Evolutionary conservation across 2,888 invertebrate genomes (phyloP), one percentile per base, ranked within the genome.

Genomic region (Nemotelus pantherinus): DNA sequence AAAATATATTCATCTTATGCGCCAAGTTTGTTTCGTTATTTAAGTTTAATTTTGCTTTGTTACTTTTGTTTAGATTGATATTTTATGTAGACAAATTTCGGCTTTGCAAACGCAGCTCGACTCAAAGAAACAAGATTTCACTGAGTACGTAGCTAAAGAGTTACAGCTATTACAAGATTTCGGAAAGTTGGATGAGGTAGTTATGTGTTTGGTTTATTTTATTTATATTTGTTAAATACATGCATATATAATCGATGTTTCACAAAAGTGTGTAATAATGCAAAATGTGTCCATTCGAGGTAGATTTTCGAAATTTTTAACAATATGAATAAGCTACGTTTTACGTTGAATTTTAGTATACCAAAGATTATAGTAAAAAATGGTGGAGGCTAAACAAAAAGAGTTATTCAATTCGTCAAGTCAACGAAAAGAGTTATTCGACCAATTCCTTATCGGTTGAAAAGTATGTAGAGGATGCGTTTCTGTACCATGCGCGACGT

Each of bases 1-100:
- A 9, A 39, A 2, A 25, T 3, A 25, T 10, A 2, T 2, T 9
- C 53, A 53, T 10, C 6, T 53, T 10, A 53, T 53, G 10, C 10
- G 53, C 3, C 10, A 9, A 57, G 57, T 25, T 10, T 53, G 53
- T 9, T 57, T 57, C 10, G 3, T 9, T 57, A 25, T 25, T 57
- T 57, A 50, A 50, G 9, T 50, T 7, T 9, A 83, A 81, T 83
- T 84, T 82, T 84, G 82, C 82, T 85, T 84, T 83, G 82, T 84
- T 85, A 85, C 83, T 85, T 85, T 83, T 83, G 84, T 84, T 83
- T 86, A 93, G 93, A 92, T 92, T 87, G 91, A 91, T 87, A 90
- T 89, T 85, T 92, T 92, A 86, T 91, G 90, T 87, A 88, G 88
- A 82, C 89, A 89, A 85, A 89, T 91, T 85, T 88, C 89, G 81